Conservation (phyloP, 1,140 invertebrate genomes). For the Aphelenchoides fujianensis region DNA sequence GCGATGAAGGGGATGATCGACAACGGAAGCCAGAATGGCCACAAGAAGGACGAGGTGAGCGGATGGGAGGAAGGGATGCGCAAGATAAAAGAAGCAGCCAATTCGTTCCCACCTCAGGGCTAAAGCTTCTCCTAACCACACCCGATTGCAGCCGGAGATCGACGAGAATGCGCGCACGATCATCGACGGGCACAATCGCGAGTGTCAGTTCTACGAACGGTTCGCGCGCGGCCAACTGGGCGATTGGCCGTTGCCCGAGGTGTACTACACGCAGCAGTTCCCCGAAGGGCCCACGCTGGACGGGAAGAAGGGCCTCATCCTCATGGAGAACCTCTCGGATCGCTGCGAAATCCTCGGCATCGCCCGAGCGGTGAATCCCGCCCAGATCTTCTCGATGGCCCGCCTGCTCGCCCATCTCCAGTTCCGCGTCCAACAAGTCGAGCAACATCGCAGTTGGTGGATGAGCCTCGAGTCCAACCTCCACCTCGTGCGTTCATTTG, state of each 20-base stretch:
- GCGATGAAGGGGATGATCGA: constrained; percentile 3
- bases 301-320: background rate
- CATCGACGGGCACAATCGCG: constrained; percentile 12
- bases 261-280: constrained; percentile 12
- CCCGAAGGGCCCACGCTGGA: background rate
- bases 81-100: too few relatives aligned
- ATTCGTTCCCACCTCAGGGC: background rate
- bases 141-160: background rate
- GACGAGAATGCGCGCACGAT: constrained; percentile 6
- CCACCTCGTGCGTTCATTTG: background rate
- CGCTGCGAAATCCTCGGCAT: constrained; percentile 4
- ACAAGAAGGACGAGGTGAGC: background rate
- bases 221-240: background rate
- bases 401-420: background rate
- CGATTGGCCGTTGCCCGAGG: constrained; percentile 4
- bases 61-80: background rate
- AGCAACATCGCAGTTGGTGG: background rate
- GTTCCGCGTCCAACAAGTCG: constrained; percentile 6
- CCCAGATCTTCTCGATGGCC: background rate
- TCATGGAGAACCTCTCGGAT: constrained; percentile 1
- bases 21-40: background rate
- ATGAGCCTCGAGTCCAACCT: background rate
- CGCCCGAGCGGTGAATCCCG: background rate
- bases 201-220: constrained; percentile 8
- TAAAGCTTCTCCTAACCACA: too few relatives aligned